Percentiles rank a stretch among this genome's conserved stretches.
Conservation (phyloP, 1,140 invertebrate genomes). For the Camponotus floridanus region DNA sequence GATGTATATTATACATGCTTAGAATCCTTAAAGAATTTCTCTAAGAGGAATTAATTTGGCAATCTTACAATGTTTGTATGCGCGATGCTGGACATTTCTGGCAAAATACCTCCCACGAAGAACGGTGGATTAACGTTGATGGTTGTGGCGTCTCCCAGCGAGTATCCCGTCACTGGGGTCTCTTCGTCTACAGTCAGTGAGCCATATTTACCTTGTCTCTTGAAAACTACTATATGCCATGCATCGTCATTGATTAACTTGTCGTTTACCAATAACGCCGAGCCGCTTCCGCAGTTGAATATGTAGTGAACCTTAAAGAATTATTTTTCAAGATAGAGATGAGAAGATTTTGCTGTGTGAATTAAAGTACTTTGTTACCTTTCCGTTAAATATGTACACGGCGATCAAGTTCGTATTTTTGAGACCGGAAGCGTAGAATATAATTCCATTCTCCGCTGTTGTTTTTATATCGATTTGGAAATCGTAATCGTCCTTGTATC, state of each 20-base stretch:
- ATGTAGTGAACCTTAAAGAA: slow-evolving; percentile 88
- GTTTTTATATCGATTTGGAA: slow-evolving; percentile 95
- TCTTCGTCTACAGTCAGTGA: slow-evolving; percentile 91
- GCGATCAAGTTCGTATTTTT: slow-evolving; percentile 91
- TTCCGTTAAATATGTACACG: slow-evolving; percentile 93
- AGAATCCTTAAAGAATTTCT: slow-evolving; percentile 71
- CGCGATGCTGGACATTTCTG: slow-evolving; percentile 74
- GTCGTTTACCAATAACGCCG: slow-evolving; percentile 87
- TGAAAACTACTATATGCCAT: slow-evolving; percentile 94
- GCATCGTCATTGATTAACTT: slow-evolving; percentile 92
- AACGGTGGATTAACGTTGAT: slow-evolving; percentile 91
- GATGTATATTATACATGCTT: slow-evolving; percentile 66
- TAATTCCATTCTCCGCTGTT: slow-evolving; percentile 91
- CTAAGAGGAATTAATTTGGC: slow-evolving; percentile 20
- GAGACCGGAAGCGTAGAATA: slow-evolving; percentile 93
- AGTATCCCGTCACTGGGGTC: slow-evolving; percentile 86
- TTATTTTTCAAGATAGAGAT: slow-evolving; percentile 38
- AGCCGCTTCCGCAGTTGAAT: slow-evolving; percentile 92
- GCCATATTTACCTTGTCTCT: slow-evolving; percentile 87
- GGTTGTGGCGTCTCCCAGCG: slow-evolving; percentile 86
- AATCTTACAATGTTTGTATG: slow-evolving; percentile 81
- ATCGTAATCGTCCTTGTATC: slow-evolving; percentile 89
- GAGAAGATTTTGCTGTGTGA: neutral
- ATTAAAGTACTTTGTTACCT: slow-evolving; percentile 85
- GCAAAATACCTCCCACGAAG: slow-evolving; percentile 92